These are phyloP conservation scores for Oceanodroma leucorhoa DNA, from an alignment of 2,797 vertebrate species.

Conservation along the genomic window DNA sequence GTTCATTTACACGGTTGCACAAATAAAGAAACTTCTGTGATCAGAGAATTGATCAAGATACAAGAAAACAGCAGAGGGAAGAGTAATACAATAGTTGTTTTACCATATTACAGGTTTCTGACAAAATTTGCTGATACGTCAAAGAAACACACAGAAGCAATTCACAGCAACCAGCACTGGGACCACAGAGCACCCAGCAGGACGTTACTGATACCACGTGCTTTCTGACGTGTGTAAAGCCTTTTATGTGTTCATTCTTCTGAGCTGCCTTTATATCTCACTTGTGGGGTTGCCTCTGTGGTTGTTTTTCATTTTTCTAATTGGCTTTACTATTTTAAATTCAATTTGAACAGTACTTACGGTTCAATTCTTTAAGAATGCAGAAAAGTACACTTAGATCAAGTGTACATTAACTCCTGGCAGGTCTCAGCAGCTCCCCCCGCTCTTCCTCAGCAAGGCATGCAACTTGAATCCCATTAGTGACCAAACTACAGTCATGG, in stretches of 20 bases:
- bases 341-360: neutral
- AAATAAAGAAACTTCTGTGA: neutral
- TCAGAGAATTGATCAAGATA: neutral
- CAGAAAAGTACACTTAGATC: neutral
- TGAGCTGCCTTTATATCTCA: neutral
- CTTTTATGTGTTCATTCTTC: neutral
- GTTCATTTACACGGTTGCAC: neutral
- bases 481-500: neutral
- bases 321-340: neutral
- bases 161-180: neutral
- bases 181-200: neutral
- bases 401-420: neutral
- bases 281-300: neutral
- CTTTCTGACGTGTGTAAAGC: neutral
- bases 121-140: neutral
- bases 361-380: neutral
- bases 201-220: neutral
- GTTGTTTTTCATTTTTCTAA: neutral
- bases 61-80: neutral
- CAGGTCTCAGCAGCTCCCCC: neutral
- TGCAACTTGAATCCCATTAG: neutral
- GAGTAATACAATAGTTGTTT: neutral
- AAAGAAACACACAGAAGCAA: neutral
- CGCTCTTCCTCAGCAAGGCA: neutral
- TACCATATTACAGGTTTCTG: neutral